These are phyloP conservation scores for Lasioglossum leucozonium DNA, from an alignment of 2,888 invertebrate species.

Conservation along the genomic window DNA sequence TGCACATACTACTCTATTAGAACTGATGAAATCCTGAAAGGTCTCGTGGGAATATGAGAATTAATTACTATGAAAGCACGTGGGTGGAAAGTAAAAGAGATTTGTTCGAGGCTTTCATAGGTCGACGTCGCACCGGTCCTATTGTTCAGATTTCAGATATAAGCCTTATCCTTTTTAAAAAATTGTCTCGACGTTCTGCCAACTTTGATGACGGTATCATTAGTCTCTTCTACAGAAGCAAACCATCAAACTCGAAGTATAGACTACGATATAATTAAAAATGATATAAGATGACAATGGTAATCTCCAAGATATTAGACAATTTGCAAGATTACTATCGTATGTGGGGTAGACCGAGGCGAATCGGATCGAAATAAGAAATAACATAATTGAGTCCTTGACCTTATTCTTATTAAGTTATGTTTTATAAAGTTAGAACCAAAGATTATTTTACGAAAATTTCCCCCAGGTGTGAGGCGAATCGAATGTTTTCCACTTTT, in stretches of 20 bases:
- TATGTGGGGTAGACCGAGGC: no score
- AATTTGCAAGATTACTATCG: no score
- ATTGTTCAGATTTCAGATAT: neutral
- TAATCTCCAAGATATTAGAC: no score
- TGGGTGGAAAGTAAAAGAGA: neutral
- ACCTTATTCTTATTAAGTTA: no score
- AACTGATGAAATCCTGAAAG: slow-evolving; percentile 11
- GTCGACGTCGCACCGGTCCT: neutral
- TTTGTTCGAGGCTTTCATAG: neutral
- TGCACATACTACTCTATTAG: neutral
- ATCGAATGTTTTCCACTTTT: no score
- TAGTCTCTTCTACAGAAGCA: neutral
- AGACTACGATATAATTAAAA: no score
- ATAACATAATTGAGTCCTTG: no score
- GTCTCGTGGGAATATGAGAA: neutral
- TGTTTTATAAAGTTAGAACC: no score
- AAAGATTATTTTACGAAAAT: no score
- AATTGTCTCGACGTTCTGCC: neutral
- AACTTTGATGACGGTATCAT: neutral
- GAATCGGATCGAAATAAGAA: no score
- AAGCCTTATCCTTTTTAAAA: neutral
- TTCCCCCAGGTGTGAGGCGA: no score
- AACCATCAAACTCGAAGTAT: neutral
- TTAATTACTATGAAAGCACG: slow-evolving; percentile 16
- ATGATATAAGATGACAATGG: no score